Base-by-base conservation (phyloP, 1,140 invertebrate species). In the Triops cancriformis region DNA sequence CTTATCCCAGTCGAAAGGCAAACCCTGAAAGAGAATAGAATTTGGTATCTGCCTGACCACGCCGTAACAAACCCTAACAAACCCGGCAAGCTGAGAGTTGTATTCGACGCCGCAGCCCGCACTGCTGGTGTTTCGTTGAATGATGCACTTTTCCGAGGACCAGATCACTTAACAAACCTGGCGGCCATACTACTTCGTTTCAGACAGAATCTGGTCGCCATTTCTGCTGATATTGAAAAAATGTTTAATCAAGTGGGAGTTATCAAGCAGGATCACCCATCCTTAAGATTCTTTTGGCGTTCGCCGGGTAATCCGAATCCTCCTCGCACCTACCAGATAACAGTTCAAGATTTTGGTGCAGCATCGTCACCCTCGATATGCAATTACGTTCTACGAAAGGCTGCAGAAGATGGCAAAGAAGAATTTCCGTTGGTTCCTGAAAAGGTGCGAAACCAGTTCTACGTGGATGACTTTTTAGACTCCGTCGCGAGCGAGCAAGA, bases 51-150 rank as follows among this genome's bases (percentile, higher is more conserved):
- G 12, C 0, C 77, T 3, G 73, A 78, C 31, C 73, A 74, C 43
- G 73, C 26, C 14, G 77, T 78, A 11, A 51, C 26, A 14, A 76
- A 76, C 27, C 77, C 77, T 1, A 76, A 78, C 42, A 78, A 78
- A 73, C 83, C 83, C 4, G 83, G 83, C 1, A 76, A 78, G 26
- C 12, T 78, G 12, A 26, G 77, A 12, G 72, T 78, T 81, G 84
- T 86, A 4, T 85, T 84, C 75, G 84, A 86, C 80, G 83, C 81
- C 0, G 83, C 82, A 11, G 82, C 83, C 9, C 82, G 81, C 74
- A 31, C 14, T 37, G 4, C 14, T 3, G 79, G 75, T 26, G 64
- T 27, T 41, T n/a, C 78, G 11, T 42, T 82, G 10, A 80, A 80
- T 27, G 73, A 43, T 72, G 43, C 37, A 43, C 28, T 80, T 12